These are phyloP conservation scores for Aphodius granarius DNA, from an alignment of 2,888 invertebrate genomes.

Conservation along the genomic window DNA sequence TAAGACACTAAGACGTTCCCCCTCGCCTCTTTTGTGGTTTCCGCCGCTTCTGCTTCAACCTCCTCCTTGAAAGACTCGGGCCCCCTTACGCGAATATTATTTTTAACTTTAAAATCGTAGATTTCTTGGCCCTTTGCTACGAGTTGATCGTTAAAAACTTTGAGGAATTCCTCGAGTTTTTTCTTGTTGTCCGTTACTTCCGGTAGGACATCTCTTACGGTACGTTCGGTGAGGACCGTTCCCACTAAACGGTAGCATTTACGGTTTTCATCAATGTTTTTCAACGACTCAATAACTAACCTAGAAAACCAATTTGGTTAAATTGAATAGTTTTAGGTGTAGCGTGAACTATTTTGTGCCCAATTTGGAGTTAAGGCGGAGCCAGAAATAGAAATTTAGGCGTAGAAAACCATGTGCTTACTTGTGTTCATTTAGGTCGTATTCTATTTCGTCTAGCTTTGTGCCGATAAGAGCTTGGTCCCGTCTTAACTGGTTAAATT, in stretches of 20 bases:
- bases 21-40: conserved; percentile 42
- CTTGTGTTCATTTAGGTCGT: conserved; percentile 97
- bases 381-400: not conserved
- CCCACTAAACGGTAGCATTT: conserved; percentile 94
- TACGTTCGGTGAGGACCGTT: conserved; percentile 90
- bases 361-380: not conserved
- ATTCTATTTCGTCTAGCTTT: conserved; percentile 90
- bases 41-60: conserved; percentile 37
- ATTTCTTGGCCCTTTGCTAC: conserved; percentile 86
- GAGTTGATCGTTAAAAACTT: conserved; percentile 78
- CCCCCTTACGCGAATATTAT: conserved; percentile 84
- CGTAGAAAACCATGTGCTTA: conserved; percentile 52
- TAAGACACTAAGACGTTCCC: conserved; percentile 54
- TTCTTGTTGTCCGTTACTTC: conserved; percentile 78
- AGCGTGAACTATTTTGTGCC: not conserved
- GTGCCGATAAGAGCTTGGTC: conserved; percentile 86
- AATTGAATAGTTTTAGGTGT: not conserved
- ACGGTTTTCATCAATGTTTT: conserved; percentile 78
- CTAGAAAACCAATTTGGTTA: conserved; percentile 57
- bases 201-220: conserved; percentile 89
- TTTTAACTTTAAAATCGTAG: conserved; percentile 87
- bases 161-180: conserved; percentile 77
- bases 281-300: conserved; percentile 91
- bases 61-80: conserved; percentile 57
- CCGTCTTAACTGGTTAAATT: conserved; percentile 83